These are phyloP conservation scores for Pseudococcus jackbeardsleyi DNA, from an alignment of 2,888 invertebrate species.

Conservation along the genomic window DNA sequence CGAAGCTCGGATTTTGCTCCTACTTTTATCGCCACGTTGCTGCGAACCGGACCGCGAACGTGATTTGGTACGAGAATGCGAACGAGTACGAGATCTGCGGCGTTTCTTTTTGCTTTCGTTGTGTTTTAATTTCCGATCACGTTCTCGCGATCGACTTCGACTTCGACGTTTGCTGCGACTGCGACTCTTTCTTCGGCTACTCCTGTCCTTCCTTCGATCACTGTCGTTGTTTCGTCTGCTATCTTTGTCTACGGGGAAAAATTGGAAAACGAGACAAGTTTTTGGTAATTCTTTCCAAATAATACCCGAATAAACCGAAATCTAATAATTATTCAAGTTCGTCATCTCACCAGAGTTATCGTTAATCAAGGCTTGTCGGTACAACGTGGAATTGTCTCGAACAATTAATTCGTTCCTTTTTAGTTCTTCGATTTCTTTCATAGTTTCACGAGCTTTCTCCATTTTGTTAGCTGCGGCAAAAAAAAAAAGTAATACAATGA, in stretches of 20 bases:
- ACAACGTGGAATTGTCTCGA: constrained; percentile 55
- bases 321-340: too few species aligned
- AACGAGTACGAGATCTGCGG: constrained; percentile 63
- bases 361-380: constrained; percentile 47
- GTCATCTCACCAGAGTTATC: background rate
- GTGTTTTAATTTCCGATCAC: constrained; percentile 57
- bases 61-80: constrained; percentile 65
- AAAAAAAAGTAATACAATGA: background rate
- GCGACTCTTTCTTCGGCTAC: constrained; percentile 38
- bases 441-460: constrained; percentile 66
- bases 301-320: too few species aligned
- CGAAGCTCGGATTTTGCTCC: constrained; percentile 61
- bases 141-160: constrained; percentile 48
- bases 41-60: constrained; percentile 65
- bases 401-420: constrained; percentile 65
- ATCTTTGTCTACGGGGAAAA: background rate
- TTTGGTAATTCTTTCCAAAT: too few species aligned
- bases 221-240: background rate
- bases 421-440: constrained; percentile 67
- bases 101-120: constrained; percentile 61
- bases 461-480: constrained; percentile 63
- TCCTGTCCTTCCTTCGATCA: constrained; percentile 16
- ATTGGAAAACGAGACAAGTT: too few species aligned
- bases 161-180: constrained; percentile 38
- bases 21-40: constrained; percentile 55